A percentile compares a stretch with the other conserved stretches of the same genome.
Evolutionary conservation across 1,140 invertebrate genomes (phyloP).

Genomic region (Eriocheir sinensis): DNA sequence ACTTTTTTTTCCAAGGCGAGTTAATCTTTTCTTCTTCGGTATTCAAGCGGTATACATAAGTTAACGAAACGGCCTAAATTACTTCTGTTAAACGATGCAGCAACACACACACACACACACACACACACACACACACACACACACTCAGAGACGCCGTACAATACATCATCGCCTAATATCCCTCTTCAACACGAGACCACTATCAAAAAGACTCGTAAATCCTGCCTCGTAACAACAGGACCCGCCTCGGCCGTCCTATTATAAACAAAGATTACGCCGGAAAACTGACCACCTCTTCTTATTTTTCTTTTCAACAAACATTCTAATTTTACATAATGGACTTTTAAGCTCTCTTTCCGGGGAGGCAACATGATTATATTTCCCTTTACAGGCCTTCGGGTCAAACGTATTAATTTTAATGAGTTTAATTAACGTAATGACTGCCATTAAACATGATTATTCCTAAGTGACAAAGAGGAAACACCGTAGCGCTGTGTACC

Average conservation of each 20-base stretch:
- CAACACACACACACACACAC: not conserved
- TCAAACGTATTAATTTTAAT: not conserved
- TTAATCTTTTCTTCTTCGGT: not conserved
- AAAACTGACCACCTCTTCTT: not conserved
- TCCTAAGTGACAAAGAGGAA: constrained; percentile 24
- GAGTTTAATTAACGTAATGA: not conserved
- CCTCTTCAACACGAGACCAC: not conserved
- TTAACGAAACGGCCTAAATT: not conserved
- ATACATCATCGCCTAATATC: too few species aligned
- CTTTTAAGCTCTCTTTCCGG: constrained; percentile 13
- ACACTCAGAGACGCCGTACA: not conserved
- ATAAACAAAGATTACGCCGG: not conserved
- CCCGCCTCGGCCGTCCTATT: not conserved
- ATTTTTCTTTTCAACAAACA: not conserved
- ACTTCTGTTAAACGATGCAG: not conserved
- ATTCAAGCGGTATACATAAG: not conserved
- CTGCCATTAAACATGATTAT: not conserved
- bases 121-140: not conserved
- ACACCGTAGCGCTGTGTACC: not conserved
- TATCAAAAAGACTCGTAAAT: not conserved
- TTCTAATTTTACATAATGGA: not conserved
- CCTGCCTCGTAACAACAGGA: not conserved
- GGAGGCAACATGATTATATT: not conserved
- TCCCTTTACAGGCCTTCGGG: constrained; percentile 11
- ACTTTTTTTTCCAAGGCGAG: not conserved